A percentile compares a stretch with the other conserved stretches of the same genome.
These are phyloP conservation scores for Sebastes trivittatus DNA, from an alignment of 2,797 vertebrate genomes.

Conservation along the genomic window DNA sequence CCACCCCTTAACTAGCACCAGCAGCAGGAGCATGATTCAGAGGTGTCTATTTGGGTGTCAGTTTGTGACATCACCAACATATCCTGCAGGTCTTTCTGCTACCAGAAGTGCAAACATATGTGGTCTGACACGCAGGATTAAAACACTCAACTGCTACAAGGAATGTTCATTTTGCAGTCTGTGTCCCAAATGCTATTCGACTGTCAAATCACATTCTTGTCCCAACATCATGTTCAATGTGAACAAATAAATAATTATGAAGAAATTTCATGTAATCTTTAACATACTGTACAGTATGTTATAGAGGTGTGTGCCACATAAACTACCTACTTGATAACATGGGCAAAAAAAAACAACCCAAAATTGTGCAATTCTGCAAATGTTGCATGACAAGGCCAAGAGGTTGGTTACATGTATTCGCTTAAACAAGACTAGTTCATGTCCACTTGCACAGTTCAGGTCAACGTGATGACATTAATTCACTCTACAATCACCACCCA, in stretches of 20 bases:
- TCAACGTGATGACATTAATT: neutral
- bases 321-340: neutral
- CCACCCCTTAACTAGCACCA: neutral
- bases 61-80: neutral
- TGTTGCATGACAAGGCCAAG: neutral
- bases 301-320: neutral
- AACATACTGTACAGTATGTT: neutral
- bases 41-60: neutral
- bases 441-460: neutral
- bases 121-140: neutral
- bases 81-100: neutral
- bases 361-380: neutral
- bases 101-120: conserved; percentile 9
- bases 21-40: neutral
- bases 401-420: neutral
- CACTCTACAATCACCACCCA: neutral
- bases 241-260: no score
- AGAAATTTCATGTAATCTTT: neutral
- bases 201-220: neutral
- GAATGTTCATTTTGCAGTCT: neutral
- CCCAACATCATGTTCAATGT: neutral
- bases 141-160: neutral
- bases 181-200: neutral
- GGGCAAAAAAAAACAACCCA: neutral
- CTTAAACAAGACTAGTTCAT: neutral